phyloP scores from a whole-genome alignment of 2,888 invertebrate genomes.

The Eilema caniola region DNA sequence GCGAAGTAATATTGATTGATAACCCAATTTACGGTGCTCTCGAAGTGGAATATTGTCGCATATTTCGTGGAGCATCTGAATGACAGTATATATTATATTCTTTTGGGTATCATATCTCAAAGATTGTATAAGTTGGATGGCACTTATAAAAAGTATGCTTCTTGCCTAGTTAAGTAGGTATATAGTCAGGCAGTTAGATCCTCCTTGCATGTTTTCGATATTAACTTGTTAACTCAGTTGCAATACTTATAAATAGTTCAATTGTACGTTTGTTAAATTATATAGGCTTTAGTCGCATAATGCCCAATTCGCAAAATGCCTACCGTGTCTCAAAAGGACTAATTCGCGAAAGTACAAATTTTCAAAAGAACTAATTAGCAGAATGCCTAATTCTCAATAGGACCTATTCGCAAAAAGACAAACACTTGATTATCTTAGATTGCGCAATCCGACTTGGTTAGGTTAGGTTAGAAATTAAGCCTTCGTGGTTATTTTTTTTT shows the following conservation, averaged over 20 bases:
- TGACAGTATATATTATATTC: constrained; percentile 56
- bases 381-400: too few relatives aligned
- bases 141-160: constrained; percentile 57
- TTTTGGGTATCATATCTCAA: constrained; percentile 55
- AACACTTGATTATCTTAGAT: too few relatives aligned
- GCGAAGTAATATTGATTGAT: constrained; percentile 74
- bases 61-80: constrained; percentile 54
- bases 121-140: constrained; percentile 67
- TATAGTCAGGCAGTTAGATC: constrained; percentile 35
- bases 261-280: too few relatives aligned
- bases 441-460: too few relatives aligned
- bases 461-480: too few relatives aligned
- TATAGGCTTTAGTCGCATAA: too few relatives aligned
- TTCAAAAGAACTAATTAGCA: too few relatives aligned
- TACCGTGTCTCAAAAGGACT: too few relatives aligned
- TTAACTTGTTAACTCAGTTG: background rate
- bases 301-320: too few relatives aligned
- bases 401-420: too few relatives aligned
- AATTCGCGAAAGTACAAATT: too few relatives aligned
- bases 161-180: constrained; percentile 47
- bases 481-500: too few relatives aligned
- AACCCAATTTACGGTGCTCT: constrained; percentile 64
- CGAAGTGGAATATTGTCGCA: constrained; percentile 54
- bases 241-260: background rate
- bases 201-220: constrained; percentile 29